phyloP scores from a whole-genome alignment of 2,888 invertebrate genomes.

The Fragum whitleyi region DNA sequence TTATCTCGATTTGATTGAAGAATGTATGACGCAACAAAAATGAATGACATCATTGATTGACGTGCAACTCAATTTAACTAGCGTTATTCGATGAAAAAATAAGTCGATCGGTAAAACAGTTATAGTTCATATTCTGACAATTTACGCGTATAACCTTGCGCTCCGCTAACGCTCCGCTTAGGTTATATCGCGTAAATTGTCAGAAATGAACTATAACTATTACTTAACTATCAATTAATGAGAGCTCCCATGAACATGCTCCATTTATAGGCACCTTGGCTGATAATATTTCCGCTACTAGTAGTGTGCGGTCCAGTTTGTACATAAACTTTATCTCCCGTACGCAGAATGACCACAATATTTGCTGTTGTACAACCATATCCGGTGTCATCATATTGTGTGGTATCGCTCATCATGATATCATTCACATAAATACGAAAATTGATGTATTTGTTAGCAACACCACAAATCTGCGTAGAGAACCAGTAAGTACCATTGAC shows the following conservation, averaged over 20 bases:
- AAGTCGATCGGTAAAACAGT: too few species aligned
- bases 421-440: constrained; percentile 3
- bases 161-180: too few species aligned
- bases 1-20: too few species aligned
- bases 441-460: not conserved
- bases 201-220: too few species aligned
- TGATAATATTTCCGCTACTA: not conserved
- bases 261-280: not conserved
- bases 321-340: not conserved
- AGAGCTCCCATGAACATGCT: constrained; percentile 8
- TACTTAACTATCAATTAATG: not conserved
- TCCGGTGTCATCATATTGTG: not conserved
- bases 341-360: not conserved
- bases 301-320: not conserved
- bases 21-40: too few species aligned
- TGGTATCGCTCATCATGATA: not conserved
- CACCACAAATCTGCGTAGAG: not conserved
- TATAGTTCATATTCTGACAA: too few species aligned
- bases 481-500: not conserved
- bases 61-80: too few species aligned
- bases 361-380: not conserved
- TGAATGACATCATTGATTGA: too few species aligned
- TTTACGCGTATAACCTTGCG: too few species aligned
- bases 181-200: too few species aligned
- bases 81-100: too few species aligned